Evolutionary conservation across 2,888 invertebrate species (phyloP).

Genomic region (Nudaria mundana): DNA sequence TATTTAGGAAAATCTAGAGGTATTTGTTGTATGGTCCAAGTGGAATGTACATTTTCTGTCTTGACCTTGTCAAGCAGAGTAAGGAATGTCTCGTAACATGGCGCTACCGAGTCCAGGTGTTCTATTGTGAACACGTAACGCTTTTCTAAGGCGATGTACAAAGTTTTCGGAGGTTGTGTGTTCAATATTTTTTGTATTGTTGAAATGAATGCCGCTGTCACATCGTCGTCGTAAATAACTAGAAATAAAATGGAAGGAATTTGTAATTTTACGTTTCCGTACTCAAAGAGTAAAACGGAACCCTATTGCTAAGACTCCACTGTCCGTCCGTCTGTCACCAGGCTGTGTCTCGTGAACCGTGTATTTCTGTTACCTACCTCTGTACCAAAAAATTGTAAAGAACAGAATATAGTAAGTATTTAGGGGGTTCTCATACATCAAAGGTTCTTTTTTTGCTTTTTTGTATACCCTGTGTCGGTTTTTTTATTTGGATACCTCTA

Average conservation of each 20-base stretch:
- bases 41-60: constrained; percentile 59
- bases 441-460: no score
- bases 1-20: constrained; percentile 88
- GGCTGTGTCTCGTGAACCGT: no score
- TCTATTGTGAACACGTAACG: constrained; percentile 92
- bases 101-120: constrained; percentile 91
- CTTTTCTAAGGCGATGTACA: constrained; percentile 91
- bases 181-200: constrained; percentile 86
- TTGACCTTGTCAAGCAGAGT: constrained; percentile 78
- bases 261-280: not conserved
- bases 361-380: no score
- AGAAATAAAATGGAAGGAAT: constrained; percentile 42
- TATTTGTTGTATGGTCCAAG: constrained; percentile 83
- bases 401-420: no score
- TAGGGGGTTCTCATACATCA: no score
- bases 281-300: no score
- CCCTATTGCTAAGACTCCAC: no score
- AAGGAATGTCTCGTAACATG: constrained; percentile 92
- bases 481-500: no score
- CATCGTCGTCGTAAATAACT: constrained; percentile 92
- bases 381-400: no score
- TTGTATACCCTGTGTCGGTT: no score
- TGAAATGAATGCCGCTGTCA: constrained; percentile 89
- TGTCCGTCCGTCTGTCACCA: no score
- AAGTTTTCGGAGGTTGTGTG: constrained; percentile 79